A percentile compares a stretch with the other conserved stretches of the same genome.
Evolutionary conservation across 1,140 invertebrate genomes (phyloP).

Genomic region (Heliconius hermathena): DNA sequence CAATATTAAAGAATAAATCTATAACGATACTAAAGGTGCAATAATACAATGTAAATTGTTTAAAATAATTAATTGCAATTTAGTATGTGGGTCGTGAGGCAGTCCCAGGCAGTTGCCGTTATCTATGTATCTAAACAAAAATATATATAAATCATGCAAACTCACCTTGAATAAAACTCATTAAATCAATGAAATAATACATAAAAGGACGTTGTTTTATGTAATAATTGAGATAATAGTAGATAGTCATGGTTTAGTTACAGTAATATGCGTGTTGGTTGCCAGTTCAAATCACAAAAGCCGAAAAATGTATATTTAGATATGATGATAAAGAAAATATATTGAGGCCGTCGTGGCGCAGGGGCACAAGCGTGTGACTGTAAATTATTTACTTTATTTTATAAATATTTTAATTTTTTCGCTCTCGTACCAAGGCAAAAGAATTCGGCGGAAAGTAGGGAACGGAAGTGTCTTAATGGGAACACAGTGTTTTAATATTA

Average conservation of each 20-base stretch:
- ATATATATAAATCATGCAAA: neutral
- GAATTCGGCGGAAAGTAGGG: too few species aligned
- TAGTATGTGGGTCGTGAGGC: neutral
- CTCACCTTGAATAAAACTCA: neutral
- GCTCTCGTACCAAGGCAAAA: too few species aligned
- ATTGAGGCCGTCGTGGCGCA: too few species aligned
- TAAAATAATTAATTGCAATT: neutral
- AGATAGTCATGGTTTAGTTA: too few species aligned
- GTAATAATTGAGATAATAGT: constrained; percentile 3
- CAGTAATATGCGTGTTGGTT: neutral
- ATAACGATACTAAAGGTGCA: neutral
- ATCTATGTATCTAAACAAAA: neutral
- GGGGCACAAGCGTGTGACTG: too few species aligned
- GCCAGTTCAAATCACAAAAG: neutral
- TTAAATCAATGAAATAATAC: constrained; percentile 2
- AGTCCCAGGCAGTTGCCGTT: neutral
- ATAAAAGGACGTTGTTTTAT: neutral
- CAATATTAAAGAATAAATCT: neutral
- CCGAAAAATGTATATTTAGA: neutral
- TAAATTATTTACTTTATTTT: too few species aligned
- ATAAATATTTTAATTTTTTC: too few species aligned
- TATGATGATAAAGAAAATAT: neutral
- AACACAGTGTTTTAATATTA: too few species aligned
- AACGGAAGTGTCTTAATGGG: too few species aligned
- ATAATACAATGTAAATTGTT: neutral